Base-by-base conservation (phyloP, 2,113 vertebrate species). In the Ibidorhyncha struthersii region DNA sequence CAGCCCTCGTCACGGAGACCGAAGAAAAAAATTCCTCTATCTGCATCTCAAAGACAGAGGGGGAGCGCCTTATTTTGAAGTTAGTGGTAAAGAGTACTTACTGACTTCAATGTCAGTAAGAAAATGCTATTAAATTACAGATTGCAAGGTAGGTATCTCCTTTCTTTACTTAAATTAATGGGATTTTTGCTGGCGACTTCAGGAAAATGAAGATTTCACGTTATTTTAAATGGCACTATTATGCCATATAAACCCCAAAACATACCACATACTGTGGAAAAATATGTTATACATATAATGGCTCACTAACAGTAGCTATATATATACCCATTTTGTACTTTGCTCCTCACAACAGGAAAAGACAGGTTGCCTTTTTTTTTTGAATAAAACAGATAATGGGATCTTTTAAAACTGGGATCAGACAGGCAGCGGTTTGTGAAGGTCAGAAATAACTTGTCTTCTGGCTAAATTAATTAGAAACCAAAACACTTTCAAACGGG, bases 381-480 rank as follows among this genome's bases (percentile, higher is more conserved):
- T 16, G 0, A 71, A 62, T 34, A 36, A 41, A 76, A 80, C 8
- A 53, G 40, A 40, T 90, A 58, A 86, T 63, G 29, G 49, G 18
- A 76, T 85, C 40, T 80, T 96, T 80, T 53, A 87, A 86, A 96
- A 87, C 49, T 43, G 32, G n/a, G 67, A 93, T 90, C 50, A 95
- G 59, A 93, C 29, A 80, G 53, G n/a, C 70, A 90, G n/a, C 47
- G 62, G 63, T 73, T 94, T 95, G 70, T 87, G 89, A 96, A 96
- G 94, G 95, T 96, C 94, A 96, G 71, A 91, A 96, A 74, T 52
- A 93, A 88, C 2, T 4, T 62, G 43, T 93, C 89, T 96, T 91
- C 87, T 94, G 90, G 62, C 74, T 96, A 90, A 95, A 86, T 89
- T 96, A 96, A 97, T 92, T 94, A 97, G 91, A 93, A 96, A 94